These are phyloP conservation scores for Apodemia hepburni DNA, from an alignment of 2,888 invertebrate species.

Conservation along the genomic window DNA sequence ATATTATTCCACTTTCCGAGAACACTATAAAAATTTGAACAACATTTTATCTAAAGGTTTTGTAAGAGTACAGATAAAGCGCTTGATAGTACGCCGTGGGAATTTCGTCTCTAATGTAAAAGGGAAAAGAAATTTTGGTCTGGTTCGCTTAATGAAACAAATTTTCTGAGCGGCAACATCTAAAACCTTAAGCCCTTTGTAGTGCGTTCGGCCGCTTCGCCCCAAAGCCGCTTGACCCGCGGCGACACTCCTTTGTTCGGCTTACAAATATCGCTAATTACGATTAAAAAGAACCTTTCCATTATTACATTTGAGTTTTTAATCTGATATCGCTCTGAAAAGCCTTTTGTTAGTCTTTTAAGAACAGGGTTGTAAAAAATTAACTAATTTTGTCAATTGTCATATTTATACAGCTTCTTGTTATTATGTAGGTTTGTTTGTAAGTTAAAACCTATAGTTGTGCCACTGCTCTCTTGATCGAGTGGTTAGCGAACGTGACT, in stretches of 20 bases:
- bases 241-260: constrained; percentile 62
- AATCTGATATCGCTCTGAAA: constrained; percentile 25
- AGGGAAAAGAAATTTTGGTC: constrained; percentile 63
- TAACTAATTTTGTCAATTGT: not conserved
- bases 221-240: constrained; percentile 51
- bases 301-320: constrained; percentile 35
- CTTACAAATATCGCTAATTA: constrained; percentile 71
- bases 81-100: constrained; percentile 28
- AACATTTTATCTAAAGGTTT: constrained; percentile 31
- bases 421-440: too few species aligned
- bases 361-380: constrained; percentile 8
- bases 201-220: constrained; percentile 60
- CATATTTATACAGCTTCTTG: too few species aligned
- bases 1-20: constrained; percentile 8
- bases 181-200: constrained; percentile 74
- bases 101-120: constrained; percentile 49
- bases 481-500: too few species aligned
- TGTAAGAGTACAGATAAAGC: constrained; percentile 46
- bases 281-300: constrained; percentile 57
- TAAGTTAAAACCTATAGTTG: too few species aligned
- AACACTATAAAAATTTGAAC: constrained; percentile 15
- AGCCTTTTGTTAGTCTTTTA: constrained; percentile 3
- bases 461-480: too few species aligned
- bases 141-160: constrained; percentile 71
- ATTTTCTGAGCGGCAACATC: constrained; percentile 71